Evolutionary conservation across 2,888 invertebrate genomes (phyloP).

Genomic region (Drosophila paucipuncta): DNA sequence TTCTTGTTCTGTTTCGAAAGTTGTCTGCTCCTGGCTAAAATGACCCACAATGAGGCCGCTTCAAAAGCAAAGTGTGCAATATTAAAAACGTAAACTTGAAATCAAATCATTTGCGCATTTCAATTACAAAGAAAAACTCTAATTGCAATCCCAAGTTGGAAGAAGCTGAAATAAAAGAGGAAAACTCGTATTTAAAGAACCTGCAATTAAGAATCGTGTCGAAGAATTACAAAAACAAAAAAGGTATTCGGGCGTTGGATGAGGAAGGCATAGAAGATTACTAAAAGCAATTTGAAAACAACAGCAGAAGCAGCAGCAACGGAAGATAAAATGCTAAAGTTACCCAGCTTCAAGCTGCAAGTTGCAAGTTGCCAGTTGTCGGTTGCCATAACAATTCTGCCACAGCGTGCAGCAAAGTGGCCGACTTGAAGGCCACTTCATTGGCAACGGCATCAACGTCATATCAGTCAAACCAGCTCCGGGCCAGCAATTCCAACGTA

Average conservation of each 20-base stretch:
- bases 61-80: constrained; percentile 34
- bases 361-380: constrained; percentile 6
- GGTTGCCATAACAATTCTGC: constrained; percentile 70
- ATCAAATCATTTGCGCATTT: constrained; percentile 57
- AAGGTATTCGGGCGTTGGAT: constrained; percentile 1
- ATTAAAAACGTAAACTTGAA: constrained; percentile 48
- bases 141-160: constrained; percentile 34
- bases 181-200: constrained; percentile 28
- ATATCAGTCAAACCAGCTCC: constrained; percentile 40
- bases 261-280: constrained; percentile 52
- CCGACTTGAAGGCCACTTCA: constrained; percentile 43
- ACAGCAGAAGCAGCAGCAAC: constrained; percentile 38
- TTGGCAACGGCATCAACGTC: constrained; percentile 45
- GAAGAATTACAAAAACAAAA: constrained; percentile 14
- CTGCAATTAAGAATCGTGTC: constrained; percentile 50
- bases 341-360: constrained; percentile 24
- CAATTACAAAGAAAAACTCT: constrained; percentile 58
- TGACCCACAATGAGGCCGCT: constrained; percentile 55
- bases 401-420: constrained; percentile 59
- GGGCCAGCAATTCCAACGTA: constrained; percentile 30
- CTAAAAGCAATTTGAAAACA: constrained; percentile 77
- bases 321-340: constrained; percentile 56
- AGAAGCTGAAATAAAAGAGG: background rate
- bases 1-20: constrained; percentile 25
- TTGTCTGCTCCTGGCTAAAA: constrained; percentile 20